Evolutionary conservation across 2,797 vertebrate genomes (phyloP), one percentile per base, ranked within the genome.

Genomic region (Otolemur crassicaudatus): DNA sequence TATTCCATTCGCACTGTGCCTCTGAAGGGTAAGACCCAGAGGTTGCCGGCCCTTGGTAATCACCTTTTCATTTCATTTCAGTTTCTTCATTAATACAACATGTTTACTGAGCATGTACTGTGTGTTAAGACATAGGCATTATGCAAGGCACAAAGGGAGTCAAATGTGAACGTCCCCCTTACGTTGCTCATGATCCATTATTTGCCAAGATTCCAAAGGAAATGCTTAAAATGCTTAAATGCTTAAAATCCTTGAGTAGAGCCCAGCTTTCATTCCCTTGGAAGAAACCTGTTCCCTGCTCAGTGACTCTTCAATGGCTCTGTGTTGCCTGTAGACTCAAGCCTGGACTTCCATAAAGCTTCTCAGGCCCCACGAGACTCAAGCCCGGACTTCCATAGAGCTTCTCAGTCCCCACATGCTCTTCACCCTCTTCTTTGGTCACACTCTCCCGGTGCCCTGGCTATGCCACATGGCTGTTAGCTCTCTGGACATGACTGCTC

Each of bases 181-280:
- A 80, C 43, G 10, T 79, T 56, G 37, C 65, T 91, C 72, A 63
- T 7, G 31, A 37, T 29, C 31, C 84, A 29, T 29, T 63, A 60
- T 61, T 70, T 88, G 49, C 65, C 76, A 86, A 60, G 19, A 70
- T 73, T 90, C 16, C 46, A 67, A 73, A 96, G 75, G 53, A 86
- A 70, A 82, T 72, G 61, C n/a, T 53, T 49, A 60, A 85, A 19
- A n/a, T 60, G 34, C 7, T 0, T 56, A 63, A 87, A 37, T 37
- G 34, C 34, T 37, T 37, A 37, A 37, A 79, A 9, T 22, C 46
- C 88, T 61, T 19, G 31, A 58, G n/a, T 53, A 63, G 70, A 58
- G 10, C 12, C 0, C 0, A 90, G 29, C 14, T 25, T 27, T 86
- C 29, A 73, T 61, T 72, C 12, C 3, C 10, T 76, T 34, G 60